Percentiles rank a stretch among this genome's conserved stretches.
phyloP scores from a whole-genome alignment of 2,888 invertebrate species.

The Melanchra persicariae region DNA sequence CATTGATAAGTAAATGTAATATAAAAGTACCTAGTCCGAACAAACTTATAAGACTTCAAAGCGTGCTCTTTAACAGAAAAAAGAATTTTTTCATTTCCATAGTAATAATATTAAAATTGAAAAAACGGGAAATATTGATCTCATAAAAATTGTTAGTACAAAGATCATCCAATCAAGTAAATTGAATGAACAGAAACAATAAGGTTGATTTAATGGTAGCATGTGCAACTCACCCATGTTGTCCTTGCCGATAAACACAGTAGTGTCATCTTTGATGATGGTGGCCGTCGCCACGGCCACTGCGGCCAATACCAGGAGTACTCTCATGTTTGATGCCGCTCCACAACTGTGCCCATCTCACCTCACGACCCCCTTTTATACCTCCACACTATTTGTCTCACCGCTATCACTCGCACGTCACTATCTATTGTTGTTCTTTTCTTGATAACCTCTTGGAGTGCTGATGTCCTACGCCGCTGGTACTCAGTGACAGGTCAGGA shows the following conservation, averaged over 20 bases:
- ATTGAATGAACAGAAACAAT: not conserved
- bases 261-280: constrained; percentile 78
- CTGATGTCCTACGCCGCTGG: constrained; percentile 20
- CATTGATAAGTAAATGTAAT: not conserved
- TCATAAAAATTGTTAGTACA: not conserved
- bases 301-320: constrained; percentile 76
- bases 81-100: too few species aligned
- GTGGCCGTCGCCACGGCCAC: constrained; percentile 80
- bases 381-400: constrained; percentile 38
- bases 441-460: constrained; percentile 57
- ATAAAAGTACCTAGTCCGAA: too few species aligned
- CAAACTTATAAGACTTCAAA: constrained; percentile 2
- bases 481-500: constrained; percentile 7
- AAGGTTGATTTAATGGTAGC: not conserved
- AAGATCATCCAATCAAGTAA: too few species aligned
- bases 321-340: constrained; percentile 73
- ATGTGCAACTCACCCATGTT: constrained; percentile 75
- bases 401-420: constrained; percentile 52
- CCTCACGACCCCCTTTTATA: constrained; percentile 76
- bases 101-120: not conserved
- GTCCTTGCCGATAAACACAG: constrained; percentile 80
- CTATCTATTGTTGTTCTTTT: constrained; percentile 63
- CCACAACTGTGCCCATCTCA: constrained; percentile 70
- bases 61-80: not conserved
- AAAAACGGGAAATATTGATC: not conserved